phyloP scores from a whole-genome alignment of 2,113 vertebrate genomes.

The Gobius niger region DNA sequence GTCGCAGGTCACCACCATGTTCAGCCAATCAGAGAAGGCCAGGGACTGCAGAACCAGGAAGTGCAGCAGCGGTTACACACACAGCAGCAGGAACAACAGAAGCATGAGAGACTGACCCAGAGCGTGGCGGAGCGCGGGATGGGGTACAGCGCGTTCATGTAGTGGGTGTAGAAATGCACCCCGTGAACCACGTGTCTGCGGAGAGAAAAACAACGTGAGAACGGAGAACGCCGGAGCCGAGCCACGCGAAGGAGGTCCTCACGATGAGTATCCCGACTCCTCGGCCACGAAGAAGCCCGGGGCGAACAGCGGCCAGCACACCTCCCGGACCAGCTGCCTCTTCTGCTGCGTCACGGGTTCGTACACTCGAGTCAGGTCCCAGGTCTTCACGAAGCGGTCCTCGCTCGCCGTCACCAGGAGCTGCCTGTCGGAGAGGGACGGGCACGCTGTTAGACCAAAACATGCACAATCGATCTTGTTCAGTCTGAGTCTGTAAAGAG shows the following conservation, averaged over 20 bases:
- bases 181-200: slow-evolving; percentile 84
- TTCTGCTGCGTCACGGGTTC: slow-evolving; percentile 84
- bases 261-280: slow-evolving; percentile 88
- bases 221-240: too few relatives aligned
- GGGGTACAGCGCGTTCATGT: slow-evolving; percentile 81
- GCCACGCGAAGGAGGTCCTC: slow-evolving; percentile 32
- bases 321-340: slow-evolving; percentile 86
- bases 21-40: slow-evolving; percentile 90
- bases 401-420: slow-evolving; percentile 88
- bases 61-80: background rate
- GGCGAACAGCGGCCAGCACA: slow-evolving; percentile 87
- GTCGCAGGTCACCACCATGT: slow-evolving; percentile 81
- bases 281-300: slow-evolving; percentile 84
- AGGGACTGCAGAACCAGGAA: slow-evolving; percentile 78
- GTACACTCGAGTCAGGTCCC: slow-evolving; percentile 85
- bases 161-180: slow-evolving; percentile 87
- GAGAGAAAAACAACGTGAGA: background rate
- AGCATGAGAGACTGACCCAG: slow-evolving; percentile 92
- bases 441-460: too few relatives aligned
- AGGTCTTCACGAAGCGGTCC: slow-evolving; percentile 90
- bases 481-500: too few relatives aligned
- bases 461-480: too few relatives aligned
- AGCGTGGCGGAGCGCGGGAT: slow-evolving; percentile 83
- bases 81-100: too few relatives aligned
- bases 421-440: slow-evolving; percentile 66